Evolutionary conservation across 2,888 invertebrate genomes (phyloP).

Genomic region (Allygus modestus): DNA sequence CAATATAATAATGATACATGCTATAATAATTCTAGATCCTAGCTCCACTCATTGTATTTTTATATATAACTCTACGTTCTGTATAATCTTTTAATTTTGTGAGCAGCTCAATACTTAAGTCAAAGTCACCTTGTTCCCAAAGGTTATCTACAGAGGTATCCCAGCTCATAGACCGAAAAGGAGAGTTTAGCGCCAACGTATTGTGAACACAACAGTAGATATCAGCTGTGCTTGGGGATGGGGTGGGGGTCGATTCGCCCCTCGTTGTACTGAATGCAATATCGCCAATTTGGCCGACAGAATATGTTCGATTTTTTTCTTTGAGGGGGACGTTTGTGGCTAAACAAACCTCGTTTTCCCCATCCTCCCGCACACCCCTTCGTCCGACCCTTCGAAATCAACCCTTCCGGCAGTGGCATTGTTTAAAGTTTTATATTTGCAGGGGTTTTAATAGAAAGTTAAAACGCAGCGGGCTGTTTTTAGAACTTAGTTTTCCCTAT

Average conservation of each 20-base stretch:
- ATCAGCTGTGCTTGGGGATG: slow-evolving; percentile 8
- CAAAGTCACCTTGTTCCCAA: too few species aligned
- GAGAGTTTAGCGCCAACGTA: neutral
- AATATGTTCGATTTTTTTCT: slow-evolving; percentile 44
- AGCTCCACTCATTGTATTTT: too few species aligned
- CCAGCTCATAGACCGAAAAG: too few species aligned
- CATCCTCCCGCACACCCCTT: neutral
- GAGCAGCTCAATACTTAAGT: too few species aligned
- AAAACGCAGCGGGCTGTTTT: too few species aligned
- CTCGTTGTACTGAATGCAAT: slow-evolving; percentile 7
- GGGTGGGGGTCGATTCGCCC: slow-evolving; percentile 13
- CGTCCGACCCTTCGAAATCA: slow-evolving; percentile 18
- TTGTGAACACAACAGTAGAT: neutral
- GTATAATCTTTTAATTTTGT: too few species aligned
- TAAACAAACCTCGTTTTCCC: slow-evolving; percentile 37
- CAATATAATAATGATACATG: too few species aligned
- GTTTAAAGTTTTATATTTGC: neutral
- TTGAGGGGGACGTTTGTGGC: slow-evolving; percentile 35
- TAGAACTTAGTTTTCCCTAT: too few species aligned
- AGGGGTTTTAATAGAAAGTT: neutral
- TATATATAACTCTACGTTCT: too few species aligned
- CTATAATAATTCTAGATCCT: too few species aligned
- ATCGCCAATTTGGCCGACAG: slow-evolving; percentile 37
- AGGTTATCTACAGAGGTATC: too few species aligned
- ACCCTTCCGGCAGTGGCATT: neutral